phyloP scores from a whole-genome alignment of 2,888 invertebrate species.

The Hypolimnas misippus region DNA sequence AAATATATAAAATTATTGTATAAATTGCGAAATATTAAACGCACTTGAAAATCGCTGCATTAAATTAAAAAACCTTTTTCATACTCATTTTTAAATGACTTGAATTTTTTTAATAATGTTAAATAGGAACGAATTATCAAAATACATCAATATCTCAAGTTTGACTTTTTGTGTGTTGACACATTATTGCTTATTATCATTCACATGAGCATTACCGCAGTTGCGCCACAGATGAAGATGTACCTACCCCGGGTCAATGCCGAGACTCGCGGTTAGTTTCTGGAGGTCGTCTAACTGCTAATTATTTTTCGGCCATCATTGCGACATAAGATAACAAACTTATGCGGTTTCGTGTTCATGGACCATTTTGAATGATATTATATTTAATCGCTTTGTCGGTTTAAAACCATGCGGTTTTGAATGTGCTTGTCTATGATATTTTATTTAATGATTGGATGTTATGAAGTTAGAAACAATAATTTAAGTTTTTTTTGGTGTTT shows the following conservation, averaged over 20 bases:
- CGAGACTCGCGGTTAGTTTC: conserved; percentile 64
- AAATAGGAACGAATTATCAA: too few species aligned
- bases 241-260: conserved; percentile 64
- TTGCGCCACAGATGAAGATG: conserved; percentile 42
- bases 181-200: conserved; percentile 1
- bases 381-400: conserved; percentile 14
- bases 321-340: conserved; percentile 56
- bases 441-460: neutral
- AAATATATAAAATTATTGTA: too few species aligned
- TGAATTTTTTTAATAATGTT: too few species aligned
- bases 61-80: too few species aligned
- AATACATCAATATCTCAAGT: too few species aligned
- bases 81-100: too few species aligned
- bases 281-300: conserved; percentile 73
- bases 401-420: conserved; percentile 12
- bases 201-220: conserved; percentile 26
- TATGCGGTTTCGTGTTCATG: conserved; percentile 64
- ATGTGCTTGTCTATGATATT: neutral
- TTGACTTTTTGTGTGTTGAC: too few species aligned
- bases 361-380: conserved; percentile 48
- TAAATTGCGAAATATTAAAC: too few species aligned
- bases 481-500: too few species aligned
- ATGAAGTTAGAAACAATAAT: neutral
- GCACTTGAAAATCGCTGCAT: too few species aligned
- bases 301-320: conserved; percentile 73